Conservation (phyloP, 2,888 invertebrate genomes). For the Myopa tessellatipennis region DNA sequence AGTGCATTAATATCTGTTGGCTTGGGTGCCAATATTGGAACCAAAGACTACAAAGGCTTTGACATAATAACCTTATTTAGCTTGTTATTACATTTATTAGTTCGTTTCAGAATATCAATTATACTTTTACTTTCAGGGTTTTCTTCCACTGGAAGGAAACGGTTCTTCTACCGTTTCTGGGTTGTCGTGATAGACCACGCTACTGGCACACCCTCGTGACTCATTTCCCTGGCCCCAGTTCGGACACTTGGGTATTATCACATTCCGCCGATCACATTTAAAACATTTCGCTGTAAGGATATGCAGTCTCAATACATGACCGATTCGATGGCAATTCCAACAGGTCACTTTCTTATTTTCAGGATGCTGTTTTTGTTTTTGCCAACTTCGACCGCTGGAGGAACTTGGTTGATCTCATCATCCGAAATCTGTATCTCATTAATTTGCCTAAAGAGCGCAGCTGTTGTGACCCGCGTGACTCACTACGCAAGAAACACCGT, state of each 20-base stretch:
- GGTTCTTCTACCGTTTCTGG: no score
- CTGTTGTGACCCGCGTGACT: no score
- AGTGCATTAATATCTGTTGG: no score
- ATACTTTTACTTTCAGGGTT: no score
- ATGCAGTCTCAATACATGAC: background rate
- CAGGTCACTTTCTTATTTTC: no score
- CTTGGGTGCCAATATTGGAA: no score
- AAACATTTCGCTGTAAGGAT: conserved; percentile 20
- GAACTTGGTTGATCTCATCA: background rate
- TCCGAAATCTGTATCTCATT: background rate
- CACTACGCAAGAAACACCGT: background rate
- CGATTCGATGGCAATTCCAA: no score
- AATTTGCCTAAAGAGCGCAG: background rate
- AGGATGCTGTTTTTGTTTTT: background rate
- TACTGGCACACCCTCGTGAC: background rate
- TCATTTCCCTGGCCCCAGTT: conserved; percentile 17
- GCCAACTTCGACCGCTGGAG: background rate
- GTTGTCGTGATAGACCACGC: background rate
- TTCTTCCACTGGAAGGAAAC: no score
- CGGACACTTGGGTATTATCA: conserved; percentile 19
- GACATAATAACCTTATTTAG: background rate
- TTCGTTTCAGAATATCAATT: no score
- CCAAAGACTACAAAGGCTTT: no score
- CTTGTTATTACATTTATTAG: background rate
- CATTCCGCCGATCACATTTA: conserved; percentile 17